Conservation (phyloP, 1,140 invertebrate species). For the Drosophila mojavensis region DNA sequence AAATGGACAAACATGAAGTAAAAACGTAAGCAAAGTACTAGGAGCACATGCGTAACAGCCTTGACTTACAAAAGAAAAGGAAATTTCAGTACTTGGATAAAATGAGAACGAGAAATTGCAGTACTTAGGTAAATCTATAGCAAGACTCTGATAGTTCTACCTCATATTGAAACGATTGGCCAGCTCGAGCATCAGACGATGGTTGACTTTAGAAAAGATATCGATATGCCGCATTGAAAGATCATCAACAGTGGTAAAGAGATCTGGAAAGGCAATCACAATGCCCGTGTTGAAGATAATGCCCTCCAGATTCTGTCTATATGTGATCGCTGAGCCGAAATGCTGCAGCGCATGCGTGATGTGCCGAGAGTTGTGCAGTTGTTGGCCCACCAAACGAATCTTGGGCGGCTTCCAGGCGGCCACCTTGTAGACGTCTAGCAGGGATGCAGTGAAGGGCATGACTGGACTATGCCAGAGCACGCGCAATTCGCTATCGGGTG, state of each 20-base stretch:
- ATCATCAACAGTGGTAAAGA: conserved; percentile 82
- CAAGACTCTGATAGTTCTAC: too few species aligned
- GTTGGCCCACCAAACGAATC: conserved; percentile 30
- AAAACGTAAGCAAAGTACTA: too few species aligned
- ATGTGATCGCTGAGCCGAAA: conserved; percentile 71
- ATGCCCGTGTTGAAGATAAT: conserved; percentile 72
- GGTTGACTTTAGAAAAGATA: conserved; percentile 85
- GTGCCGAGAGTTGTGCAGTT: conserved; percentile 42
- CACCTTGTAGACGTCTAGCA: conserved; percentile 74
- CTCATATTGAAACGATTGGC: conserved; percentile 85
- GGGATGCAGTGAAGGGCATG: conserved; percentile 30
- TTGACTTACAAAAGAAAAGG: too few species aligned
- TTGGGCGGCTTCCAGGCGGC: conserved; percentile 59
- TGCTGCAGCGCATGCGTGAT: conserved; percentile 50
- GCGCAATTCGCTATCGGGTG: conserved; percentile 71
- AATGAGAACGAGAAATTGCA: too few species aligned
- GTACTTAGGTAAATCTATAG: too few species aligned
- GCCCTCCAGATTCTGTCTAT: conserved; percentile 75
- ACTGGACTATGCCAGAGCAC: conserved; percentile 35
- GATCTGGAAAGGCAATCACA: conserved; percentile 83
- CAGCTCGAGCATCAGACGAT: conserved; percentile 84
- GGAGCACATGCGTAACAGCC: too few species aligned
- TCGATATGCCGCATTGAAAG: conserved; percentile 84
- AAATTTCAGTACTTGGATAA: too few species aligned
- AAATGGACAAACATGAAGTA: too few species aligned